A percentile compares a stretch with the other conserved stretches of the same genome.
phyloP scores from a whole-genome alignment of 2,113 vertebrate species.

The Crypturellus undulatus region DNA sequence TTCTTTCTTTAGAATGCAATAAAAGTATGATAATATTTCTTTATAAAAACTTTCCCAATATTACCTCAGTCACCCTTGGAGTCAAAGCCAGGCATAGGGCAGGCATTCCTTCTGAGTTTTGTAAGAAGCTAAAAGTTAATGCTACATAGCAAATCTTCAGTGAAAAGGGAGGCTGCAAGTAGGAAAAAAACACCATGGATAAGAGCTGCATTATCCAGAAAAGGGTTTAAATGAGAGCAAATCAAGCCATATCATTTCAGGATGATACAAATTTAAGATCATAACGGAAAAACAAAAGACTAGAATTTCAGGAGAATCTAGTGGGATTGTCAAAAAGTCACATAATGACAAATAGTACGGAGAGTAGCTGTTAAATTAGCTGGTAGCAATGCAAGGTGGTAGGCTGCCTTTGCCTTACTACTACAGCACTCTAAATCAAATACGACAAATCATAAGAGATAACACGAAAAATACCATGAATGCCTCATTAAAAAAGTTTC shows the following conservation, averaged over 20 bases:
- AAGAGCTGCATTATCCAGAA: background rate
- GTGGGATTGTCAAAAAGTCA: background rate
- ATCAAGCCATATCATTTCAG: background rate
- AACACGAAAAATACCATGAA: background rate
- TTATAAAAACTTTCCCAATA: background rate
- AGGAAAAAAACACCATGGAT: background rate
- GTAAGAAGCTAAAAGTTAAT: background rate
- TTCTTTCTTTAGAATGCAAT: background rate
- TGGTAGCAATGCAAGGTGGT: slow-evolving; percentile 16
- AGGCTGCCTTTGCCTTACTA: background rate
- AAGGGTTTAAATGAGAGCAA: background rate
- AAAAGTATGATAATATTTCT: background rate
- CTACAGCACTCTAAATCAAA: background rate
- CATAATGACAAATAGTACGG: background rate
- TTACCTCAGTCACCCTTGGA: background rate
- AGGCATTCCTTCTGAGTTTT: background rate
- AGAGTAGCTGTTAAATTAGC: slow-evolving; percentile 27
- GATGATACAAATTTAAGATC: background rate
- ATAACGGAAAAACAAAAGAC: background rate
- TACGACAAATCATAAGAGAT: background rate
- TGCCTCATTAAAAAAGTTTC: background rate
- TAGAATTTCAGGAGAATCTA: background rate
- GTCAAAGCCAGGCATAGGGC: background rate
- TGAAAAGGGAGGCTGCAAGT: background rate
- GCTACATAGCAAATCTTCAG: background rate